Percentiles rank a stretch among this genome's conserved stretches.
Evolutionary conservation across 2,113 vertebrate species (phyloP).

Genomic region (Eupsittula cactorum): DNA sequence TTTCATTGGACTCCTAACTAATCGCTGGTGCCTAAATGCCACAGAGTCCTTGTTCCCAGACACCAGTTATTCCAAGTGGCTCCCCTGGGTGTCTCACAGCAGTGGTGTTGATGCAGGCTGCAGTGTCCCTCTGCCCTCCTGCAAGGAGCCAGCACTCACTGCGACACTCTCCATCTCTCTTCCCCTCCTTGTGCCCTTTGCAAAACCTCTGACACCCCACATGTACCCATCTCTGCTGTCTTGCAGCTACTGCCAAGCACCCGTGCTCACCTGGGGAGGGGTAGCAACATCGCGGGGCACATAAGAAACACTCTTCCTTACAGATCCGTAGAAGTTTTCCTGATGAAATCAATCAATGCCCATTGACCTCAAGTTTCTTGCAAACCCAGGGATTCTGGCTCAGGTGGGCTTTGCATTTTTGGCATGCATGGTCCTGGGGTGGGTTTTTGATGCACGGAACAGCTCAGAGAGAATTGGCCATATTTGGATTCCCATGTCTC

Average conservation of each 20-base stretch:
- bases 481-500: not conserved
- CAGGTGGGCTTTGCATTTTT: not conserved
- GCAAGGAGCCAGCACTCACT: fast-evolving
- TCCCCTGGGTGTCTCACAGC: not conserved
- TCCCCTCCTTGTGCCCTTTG: not conserved
- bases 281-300: not conserved
- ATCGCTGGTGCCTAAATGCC: not conserved
- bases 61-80: fast-evolving
- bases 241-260: not conserved
- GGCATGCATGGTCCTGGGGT: fast-evolving
- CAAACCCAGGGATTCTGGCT: not conserved
- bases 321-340: not conserved
- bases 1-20: not conserved
- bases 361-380: not conserved
- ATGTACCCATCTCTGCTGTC: not conserved
- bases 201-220: not conserved
- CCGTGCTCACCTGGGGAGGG: not conserved
- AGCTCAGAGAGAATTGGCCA: not conserved
- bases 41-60: not conserved
- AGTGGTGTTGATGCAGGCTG: fast-evolving
- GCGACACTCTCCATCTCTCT: not conserved
- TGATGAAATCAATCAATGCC: not conserved
- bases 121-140: not conserved
- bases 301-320: not conserved
- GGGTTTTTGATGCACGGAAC: not conserved